A percentile compares a stretch with the other conserved stretches of the same genome.
Conservation (phyloP, 2,888 invertebrate species). For the Lasioglossum oenotherae region DNA sequence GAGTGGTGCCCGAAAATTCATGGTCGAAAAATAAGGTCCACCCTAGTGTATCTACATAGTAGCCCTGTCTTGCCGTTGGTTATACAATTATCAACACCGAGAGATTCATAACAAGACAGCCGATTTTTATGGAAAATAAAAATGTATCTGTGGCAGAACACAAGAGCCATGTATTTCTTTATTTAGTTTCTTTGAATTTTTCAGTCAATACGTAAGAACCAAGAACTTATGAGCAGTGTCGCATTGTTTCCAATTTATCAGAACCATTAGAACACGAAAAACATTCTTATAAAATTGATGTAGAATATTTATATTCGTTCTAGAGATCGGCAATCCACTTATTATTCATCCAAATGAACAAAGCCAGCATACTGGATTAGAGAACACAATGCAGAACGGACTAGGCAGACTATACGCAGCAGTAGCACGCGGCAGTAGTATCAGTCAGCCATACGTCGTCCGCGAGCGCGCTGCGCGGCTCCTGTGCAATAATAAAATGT, state of each 20-base stretch:
- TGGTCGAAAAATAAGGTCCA: no score
- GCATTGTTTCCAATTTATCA: neutral
- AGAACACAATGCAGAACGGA: neutral
- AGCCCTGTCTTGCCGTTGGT: neutral
- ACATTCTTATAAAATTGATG: neutral
- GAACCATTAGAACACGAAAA: neutral
- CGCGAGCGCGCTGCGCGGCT: neutral
- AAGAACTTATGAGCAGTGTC: neutral
- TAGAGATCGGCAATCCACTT: neutral
- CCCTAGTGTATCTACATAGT: no score
- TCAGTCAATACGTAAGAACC: neutral
- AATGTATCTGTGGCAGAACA: no score
- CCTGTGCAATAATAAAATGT: neutral
- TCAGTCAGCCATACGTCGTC: neutral
- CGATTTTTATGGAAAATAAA: no score
- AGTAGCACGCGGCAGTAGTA: neutral
- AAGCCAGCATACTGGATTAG: neutral
- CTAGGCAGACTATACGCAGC: neutral
- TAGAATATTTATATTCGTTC: no score
- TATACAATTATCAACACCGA: neutral
- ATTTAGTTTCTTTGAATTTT: neutral
- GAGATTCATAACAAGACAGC: neutral
- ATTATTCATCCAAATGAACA: neutral
- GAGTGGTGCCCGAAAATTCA: no score
- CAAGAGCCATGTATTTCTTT: neutral